These are phyloP conservation scores for Aphaenogaster ashmeadi DNA, from an alignment of 1,140 invertebrate genomes.

Conservation along the genomic window DNA sequence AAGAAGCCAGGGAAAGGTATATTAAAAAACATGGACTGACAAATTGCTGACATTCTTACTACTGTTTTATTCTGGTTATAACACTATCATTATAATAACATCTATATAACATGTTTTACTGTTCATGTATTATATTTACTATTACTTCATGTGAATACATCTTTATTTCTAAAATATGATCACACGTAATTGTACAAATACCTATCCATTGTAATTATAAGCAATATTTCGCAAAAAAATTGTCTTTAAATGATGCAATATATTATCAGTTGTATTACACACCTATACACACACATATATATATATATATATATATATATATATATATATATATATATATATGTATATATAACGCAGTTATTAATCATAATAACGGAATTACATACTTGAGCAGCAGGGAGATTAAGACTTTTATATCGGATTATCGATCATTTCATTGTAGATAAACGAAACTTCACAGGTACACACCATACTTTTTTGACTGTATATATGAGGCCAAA, in stretches of 20 bases:
- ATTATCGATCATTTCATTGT: constrained; percentile 21
- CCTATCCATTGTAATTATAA: constrained; percentile 60
- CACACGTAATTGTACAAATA: constrained; percentile 59
- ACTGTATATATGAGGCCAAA: neutral
- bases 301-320: too few relatives aligned
- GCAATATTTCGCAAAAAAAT: neutral
- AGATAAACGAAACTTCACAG: neutral
- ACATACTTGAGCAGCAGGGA: neutral
- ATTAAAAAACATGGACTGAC: constrained; percentile 92
- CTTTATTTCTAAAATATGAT: constrained; percentile 80
- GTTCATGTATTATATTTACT: constrained; percentile 84
- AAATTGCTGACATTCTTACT: constrained; percentile 82
- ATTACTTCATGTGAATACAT: constrained; percentile 82
- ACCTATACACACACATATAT: too few relatives aligned
- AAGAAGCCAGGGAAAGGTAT: constrained; percentile 92
- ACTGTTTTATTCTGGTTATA: constrained; percentile 70
- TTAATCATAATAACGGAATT: neutral
- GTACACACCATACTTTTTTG: neutral
- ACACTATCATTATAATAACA: constrained; percentile 70
- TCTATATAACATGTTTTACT: constrained; percentile 78
- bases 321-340: too few relatives aligned
- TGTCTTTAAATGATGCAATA: constrained; percentile 22
- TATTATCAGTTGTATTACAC: neutral
- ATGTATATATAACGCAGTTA: constrained; percentile 7
- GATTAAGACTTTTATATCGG: constrained; percentile 32